Conservation (phyloP, 30 jellyfish, hydroid and myxozoan species). For the Morbakka virulenta region DNA sequence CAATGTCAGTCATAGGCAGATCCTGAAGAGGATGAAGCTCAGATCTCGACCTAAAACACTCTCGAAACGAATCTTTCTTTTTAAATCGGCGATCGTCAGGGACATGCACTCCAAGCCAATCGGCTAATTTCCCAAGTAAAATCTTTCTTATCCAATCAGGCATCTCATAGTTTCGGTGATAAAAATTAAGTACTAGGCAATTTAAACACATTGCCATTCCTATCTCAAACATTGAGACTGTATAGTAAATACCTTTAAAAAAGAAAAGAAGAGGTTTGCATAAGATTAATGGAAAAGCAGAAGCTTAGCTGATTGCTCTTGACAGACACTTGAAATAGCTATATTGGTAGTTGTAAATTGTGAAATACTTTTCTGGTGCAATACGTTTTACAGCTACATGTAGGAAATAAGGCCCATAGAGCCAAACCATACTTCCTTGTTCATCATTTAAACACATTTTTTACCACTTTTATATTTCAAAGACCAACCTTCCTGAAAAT, state of each 20-base stretch:
- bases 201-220: constrained; percentile 89
- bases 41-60: neutral
- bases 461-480: too few species aligned
- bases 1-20: constrained; percentile 20
- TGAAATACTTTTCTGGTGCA: too few species aligned
- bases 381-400: too few species aligned
- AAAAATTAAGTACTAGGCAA: constrained; percentile 78
- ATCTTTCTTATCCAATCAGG: constrained; percentile 72
- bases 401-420: too few species aligned
- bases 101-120: constrained; percentile 54
- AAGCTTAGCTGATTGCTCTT: too few species aligned
- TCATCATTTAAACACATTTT: too few species aligned
- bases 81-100: constrained; percentile 16
- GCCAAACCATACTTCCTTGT: too few species aligned
- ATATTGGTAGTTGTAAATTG: too few species aligned
- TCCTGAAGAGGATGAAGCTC: constrained; percentile 25
- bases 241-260: constrained; percentile 77
- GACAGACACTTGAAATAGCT: too few species aligned
- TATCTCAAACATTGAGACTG: constrained; percentile 91
- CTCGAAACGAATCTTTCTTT: constrained; percentile 2
- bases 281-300: too few species aligned
- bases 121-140: constrained; percentile 73
- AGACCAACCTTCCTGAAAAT: too few species aligned
- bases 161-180: constrained; percentile 90
- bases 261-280: too few species aligned